Evolutionary conservation across 2,888 invertebrate species (phyloP).

Genomic region (Cephus spinipes): DNA sequence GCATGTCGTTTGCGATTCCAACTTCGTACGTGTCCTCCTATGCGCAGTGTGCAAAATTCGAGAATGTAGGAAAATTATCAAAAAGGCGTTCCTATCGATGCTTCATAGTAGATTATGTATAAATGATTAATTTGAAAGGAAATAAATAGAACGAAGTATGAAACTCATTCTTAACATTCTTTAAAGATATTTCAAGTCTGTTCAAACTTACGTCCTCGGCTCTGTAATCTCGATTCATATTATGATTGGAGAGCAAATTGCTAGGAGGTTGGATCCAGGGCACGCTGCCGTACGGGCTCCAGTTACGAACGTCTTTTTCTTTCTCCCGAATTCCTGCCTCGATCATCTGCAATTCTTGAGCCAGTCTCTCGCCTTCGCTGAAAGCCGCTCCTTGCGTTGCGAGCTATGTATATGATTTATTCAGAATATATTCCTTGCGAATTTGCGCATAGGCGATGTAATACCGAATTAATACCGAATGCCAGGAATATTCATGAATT

Average conservation of each 20-base stretch:
- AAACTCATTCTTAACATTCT: neutral
- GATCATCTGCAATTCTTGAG: slow-evolving; percentile 72
- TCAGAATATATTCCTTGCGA: neutral
- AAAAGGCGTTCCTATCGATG: neutral
- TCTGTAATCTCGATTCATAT: slow-evolving; percentile 58
- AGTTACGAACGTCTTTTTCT: slow-evolving; percentile 71
- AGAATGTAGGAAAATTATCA: neutral
- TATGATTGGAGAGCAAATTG: slow-evolving; percentile 50
- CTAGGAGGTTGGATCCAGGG: slow-evolving; percentile 58
- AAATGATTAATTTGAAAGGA: neutral
- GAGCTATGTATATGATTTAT: slow-evolving; percentile 51
- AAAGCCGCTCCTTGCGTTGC: slow-evolving; percentile 70
- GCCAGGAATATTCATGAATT: neutral
- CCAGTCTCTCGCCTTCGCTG: slow-evolving; percentile 71
- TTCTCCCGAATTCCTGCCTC: slow-evolving; percentile 74
- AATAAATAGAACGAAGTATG: neutral
- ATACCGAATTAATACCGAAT: slow-evolving; percentile 4
- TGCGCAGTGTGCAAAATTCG: slow-evolving; percentile 34
- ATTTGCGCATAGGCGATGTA: neutral
- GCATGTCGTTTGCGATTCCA: slow-evolving; percentile 77
- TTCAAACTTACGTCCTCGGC: slow-evolving; percentile 57
- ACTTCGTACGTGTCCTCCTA: slow-evolving; percentile 74
- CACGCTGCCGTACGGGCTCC: slow-evolving; percentile 61
- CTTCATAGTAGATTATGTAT: neutral
- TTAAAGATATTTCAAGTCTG: neutral